A percentile compares a stretch with the other conserved stretches of the same genome.
phyloP scores from a whole-genome alignment of 2,113 vertebrate genomes.

The Antennarius striatus region DNA sequence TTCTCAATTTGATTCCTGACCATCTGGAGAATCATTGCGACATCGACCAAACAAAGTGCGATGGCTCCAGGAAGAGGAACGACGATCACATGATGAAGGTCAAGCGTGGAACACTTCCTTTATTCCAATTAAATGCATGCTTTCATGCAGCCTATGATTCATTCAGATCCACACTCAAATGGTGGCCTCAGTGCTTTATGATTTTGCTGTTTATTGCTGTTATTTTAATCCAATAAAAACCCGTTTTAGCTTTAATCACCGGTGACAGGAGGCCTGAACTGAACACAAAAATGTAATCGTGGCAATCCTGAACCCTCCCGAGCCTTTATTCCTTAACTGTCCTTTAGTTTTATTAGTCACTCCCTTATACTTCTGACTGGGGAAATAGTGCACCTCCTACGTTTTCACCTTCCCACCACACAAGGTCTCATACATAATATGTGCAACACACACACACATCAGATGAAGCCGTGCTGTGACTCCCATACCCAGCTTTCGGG shows the following conservation, averaged over 20 bases:
- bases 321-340: no score
- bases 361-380: no score
- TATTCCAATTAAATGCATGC: not conserved
- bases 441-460: not conserved
- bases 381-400: not conserved
- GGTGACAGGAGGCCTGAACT: not conserved
- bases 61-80: conserved; percentile 15
- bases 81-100: conserved; percentile 14
- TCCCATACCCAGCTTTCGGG: conserved; percentile 10
- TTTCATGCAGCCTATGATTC: conserved; percentile 4
- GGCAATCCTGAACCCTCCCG: no score
- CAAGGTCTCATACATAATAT: conserved; percentile 5
- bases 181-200: not conserved
- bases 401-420: not conserved
- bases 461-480: conserved; percentile 14
- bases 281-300: no score
- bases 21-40: conserved; percentile 29
- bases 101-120: not conserved
- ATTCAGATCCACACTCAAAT: not conserved
- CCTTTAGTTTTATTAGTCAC: no score
- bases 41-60: not conserved
- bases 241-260: not conserved
- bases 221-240: not conserved
- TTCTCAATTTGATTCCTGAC: conserved; percentile 12
- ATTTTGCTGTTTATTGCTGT: not conserved